phyloP scores from a whole-genome alignment of 2,888 invertebrate species.

The Sphaerophoria taeniata region DNA sequence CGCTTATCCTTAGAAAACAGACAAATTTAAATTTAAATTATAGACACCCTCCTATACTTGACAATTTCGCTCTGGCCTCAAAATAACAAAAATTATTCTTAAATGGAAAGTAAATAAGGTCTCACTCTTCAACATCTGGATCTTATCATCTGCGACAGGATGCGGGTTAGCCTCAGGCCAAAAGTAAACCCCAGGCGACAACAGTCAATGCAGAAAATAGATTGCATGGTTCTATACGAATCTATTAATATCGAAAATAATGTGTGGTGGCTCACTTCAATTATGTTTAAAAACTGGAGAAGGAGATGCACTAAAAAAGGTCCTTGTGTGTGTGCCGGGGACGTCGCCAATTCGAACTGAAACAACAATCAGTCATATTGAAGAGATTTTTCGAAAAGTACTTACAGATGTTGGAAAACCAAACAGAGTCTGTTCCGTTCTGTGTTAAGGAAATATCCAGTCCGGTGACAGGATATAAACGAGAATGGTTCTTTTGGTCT shows the following conservation, averaged over 20 bases:
- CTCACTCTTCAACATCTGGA: constrained; percentile 24
- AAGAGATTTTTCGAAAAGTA: constrained; percentile 9
- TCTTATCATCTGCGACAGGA: constrained; percentile 21
- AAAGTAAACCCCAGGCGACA: neutral
- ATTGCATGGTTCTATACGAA: constrained; percentile 12
- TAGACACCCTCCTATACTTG: neutral
- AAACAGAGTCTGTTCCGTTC: neutral
- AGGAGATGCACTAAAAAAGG: neutral
- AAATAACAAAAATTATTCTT: neutral
- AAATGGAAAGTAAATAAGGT: constrained; percentile 17
- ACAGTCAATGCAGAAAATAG: constrained; percentile 23
- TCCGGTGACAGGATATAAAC: neutral
- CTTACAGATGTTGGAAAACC: constrained; percentile 28
- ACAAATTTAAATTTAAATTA: no score
- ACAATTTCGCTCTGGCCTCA: neutral
- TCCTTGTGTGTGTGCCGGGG: neutral
- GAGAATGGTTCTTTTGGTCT: neutral
- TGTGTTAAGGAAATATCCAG: neutral
- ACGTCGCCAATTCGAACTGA: neutral
- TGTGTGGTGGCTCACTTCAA: constrained; percentile 49
- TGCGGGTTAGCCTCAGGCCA: constrained; percentile 9
- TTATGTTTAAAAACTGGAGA: constrained; percentile 22
- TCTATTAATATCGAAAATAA: constrained; percentile 36
- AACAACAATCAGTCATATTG: neutral
- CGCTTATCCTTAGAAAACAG: no score